Evolutionary conservation across 2,113 vertebrate species (phyloP).

Genomic region (Ariopsis seemanni): DNA sequence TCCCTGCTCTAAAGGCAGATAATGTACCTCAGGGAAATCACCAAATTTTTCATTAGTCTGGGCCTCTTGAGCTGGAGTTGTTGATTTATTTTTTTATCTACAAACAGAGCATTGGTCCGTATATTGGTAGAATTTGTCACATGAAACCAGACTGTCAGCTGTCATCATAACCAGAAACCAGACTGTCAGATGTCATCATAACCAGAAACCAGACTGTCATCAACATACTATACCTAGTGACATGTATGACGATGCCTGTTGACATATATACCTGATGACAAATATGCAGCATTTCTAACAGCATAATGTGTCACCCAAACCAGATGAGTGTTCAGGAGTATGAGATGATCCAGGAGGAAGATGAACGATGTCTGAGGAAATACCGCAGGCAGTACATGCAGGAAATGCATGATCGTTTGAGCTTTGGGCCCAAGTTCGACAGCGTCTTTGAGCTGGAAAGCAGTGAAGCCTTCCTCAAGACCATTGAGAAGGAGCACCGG

Average conservation of each 20-base stretch:
- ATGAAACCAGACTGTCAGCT: background rate
- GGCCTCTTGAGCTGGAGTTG: background rate
- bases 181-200: too few relatives aligned
- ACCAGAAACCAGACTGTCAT: background rate
- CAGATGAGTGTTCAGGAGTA: constrained; percentile 98
- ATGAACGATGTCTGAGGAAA: constrained; percentile 85
- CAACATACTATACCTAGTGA: background rate
- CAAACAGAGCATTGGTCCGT: background rate
- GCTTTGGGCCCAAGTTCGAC: constrained; percentile 89
- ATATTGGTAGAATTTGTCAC: background rate
- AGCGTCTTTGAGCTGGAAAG: constrained; percentile 84
- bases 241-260: background rate
- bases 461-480: constrained; percentile 90
- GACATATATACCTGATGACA: background rate
- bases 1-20: background rate
- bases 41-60: background rate
- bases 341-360: constrained; percentile 87
- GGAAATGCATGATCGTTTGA: constrained; percentile 93
- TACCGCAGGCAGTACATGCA: constrained; percentile 94
- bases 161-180: background rate
- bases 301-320: constrained; percentile 15
- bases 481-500: constrained; percentile 89
- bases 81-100: background rate
- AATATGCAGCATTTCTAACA: background rate
- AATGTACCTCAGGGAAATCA: background rate